Percentiles rank a stretch among this genome's conserved stretches.
Evolutionary conservation across 1,140 invertebrate species (phyloP).

Genomic region (Drosophila pseudoobscura): DNA sequence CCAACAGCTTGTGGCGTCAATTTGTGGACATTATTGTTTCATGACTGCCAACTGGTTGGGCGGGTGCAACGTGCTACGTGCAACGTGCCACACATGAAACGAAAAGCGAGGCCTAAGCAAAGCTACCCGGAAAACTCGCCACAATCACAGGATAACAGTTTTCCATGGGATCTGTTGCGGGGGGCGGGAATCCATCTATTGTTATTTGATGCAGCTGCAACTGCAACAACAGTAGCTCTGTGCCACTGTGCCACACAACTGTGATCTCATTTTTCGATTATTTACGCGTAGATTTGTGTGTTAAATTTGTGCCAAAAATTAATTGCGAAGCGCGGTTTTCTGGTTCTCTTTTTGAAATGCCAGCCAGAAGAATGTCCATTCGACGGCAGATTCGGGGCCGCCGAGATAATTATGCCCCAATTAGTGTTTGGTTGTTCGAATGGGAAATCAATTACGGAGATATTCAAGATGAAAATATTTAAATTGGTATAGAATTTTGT

Average conservation of each 20-base stretch:
- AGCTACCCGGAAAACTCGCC: constrained; percentile 63
- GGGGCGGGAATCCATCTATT: constrained; percentile 3
- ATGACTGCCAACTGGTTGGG: constrained; percentile 63
- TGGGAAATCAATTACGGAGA: constrained; percentile 28
- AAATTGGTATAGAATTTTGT: too few relatives aligned
- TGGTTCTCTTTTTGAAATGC: constrained; percentile 27
- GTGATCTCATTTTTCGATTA: constrained; percentile 76
- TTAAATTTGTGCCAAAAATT: constrained; percentile 56
- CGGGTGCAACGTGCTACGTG: too few relatives aligned
- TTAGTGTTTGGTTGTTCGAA: too few relatives aligned
- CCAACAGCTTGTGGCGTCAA: constrained; percentile 81
- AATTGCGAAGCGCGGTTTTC: constrained; percentile 58
- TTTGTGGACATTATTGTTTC: constrained; percentile 81
- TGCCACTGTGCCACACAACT: constrained; percentile 22
- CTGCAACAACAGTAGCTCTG: constrained; percentile 18
- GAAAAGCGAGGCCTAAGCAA: constrained; percentile 60
- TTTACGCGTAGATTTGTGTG: constrained; percentile 66
- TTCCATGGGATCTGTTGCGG: constrained; percentile 1
- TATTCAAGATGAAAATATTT: too few relatives aligned
- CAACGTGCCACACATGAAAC: constrained; percentile 9
- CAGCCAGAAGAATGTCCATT: too few relatives aligned
- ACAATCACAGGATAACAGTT: constrained; percentile 62
- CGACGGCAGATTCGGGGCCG: background rate
- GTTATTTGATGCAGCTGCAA: constrained; percentile 36
- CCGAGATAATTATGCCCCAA: constrained; percentile 15